phyloP scores from a whole-genome alignment of 1,140 invertebrate species.

The Littorina saxatilis region DNA sequence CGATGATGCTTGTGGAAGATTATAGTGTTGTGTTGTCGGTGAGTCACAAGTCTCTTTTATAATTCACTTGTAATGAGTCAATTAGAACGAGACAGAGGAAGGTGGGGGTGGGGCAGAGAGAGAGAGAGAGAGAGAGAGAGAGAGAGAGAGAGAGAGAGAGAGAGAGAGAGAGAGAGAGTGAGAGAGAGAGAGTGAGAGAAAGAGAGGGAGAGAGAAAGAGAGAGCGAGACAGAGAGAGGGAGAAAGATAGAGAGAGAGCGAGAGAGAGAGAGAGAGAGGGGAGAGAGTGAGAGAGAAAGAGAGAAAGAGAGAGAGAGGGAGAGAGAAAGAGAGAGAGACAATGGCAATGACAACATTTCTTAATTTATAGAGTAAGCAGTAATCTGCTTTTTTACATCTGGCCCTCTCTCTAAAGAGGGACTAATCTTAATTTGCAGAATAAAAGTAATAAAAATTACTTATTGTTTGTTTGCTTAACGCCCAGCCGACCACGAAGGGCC shows the following conservation, averaged over 20 bases:
- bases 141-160: neutral
- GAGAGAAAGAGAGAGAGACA: neutral
- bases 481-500: too few relatives aligned
- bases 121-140: neutral
- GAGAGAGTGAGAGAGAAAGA: neutral
- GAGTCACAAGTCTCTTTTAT: neutral
- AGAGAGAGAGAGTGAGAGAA: neutral
- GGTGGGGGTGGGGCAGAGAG: slow-evolving; percentile 10
- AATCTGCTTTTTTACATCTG: too few relatives aligned
- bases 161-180: neutral
- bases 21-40: too few relatives aligned
- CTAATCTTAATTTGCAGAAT: too few relatives aligned
- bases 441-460: too few relatives aligned
- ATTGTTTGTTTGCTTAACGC: too few relatives aligned
- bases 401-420: too few relatives aligned
- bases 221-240: neutral
- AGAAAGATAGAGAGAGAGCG: neutral
- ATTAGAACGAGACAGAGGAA: neutral
- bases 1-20: too few relatives aligned
- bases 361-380: too few relatives aligned
- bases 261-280: neutral
- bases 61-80: neutral
- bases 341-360: too few relatives aligned
- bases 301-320: neutral
- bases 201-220: slow-evolving; percentile 13